phyloP scores from a whole-genome alignment of 64 coral and sea anemone genomes.

The Dendronephthya gigantea region DNA sequence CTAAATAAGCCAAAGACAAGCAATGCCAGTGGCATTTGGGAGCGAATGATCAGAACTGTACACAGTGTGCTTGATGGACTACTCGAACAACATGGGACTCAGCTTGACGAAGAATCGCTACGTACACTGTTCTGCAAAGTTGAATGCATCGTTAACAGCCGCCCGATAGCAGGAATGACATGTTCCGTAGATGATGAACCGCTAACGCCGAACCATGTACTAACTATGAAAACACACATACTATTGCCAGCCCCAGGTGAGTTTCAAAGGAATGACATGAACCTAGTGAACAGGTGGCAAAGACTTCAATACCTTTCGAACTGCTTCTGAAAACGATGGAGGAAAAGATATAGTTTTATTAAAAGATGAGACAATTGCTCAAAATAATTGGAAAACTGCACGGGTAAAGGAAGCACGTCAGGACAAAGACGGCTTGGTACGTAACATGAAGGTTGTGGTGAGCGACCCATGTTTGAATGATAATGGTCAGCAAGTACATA shows the following conservation, averaged over 20 bases:
- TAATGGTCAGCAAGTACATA: not conserved
- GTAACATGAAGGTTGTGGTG: conserved; percentile 18
- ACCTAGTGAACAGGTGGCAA: not conserved
- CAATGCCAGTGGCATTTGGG: too few relatives aligned
- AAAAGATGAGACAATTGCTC: conserved; percentile 1
- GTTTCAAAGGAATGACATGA: not conserved
- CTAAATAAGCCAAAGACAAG: too few relatives aligned
- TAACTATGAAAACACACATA: conserved; percentile 16
- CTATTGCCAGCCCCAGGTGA: not conserved
- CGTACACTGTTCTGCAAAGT: too few relatives aligned
- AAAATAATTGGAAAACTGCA: not conserved
- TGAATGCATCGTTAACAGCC: too few relatives aligned
- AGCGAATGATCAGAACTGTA: too few relatives aligned
- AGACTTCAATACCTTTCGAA: not conserved
- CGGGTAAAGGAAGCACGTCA: not conserved
- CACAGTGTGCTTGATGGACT: too few relatives aligned
- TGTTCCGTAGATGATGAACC: not conserved
- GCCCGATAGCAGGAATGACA: too few relatives aligned
- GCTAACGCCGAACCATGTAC: conserved; percentile 13
- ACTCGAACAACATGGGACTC: too few relatives aligned
- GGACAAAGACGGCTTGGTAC: not conserved
- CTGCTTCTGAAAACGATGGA: too few relatives aligned
- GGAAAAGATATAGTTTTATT: conserved; percentile 4
- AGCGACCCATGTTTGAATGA: conserved; percentile 10
- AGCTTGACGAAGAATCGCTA: too few relatives aligned